Percentiles rank a stretch among this genome's conserved stretches.
Evolutionary conservation across 2,113 vertebrate genomes (phyloP).

Genomic region (Oryzias melastigma): DNA sequence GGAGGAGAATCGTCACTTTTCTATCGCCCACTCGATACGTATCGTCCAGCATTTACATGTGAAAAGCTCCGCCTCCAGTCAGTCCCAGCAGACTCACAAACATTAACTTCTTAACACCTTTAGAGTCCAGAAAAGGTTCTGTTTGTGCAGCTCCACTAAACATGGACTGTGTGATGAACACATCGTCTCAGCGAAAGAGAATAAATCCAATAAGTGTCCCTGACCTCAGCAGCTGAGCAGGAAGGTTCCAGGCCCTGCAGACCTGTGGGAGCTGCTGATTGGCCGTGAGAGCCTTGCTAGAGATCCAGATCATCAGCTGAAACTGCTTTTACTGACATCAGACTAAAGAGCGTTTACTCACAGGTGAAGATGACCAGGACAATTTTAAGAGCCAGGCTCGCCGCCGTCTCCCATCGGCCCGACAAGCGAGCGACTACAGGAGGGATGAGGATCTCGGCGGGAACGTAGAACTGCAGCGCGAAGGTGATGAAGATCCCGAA

Average conservation of each 20-base stretch:
- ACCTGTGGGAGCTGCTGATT: constrained; percentile 17
- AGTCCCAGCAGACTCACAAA: no score
- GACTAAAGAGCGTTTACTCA: constrained; percentile 81
- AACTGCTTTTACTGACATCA: neutral
- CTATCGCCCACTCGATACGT: no score
- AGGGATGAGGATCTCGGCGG: constrained; percentile 90
- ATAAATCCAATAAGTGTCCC: neutral
- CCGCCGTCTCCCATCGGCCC: constrained; percentile 68
- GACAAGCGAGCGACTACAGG: constrained; percentile 70
- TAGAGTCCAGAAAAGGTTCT: no score
- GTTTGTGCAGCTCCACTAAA: no score
- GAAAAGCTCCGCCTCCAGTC: no score
- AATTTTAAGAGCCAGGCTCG: constrained; percentile 82
- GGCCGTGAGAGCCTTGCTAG: neutral
- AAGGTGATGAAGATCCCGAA: constrained; percentile 94
- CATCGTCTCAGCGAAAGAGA: no score
- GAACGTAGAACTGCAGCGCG: constrained; percentile 94
- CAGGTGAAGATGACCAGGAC: constrained; percentile 87
- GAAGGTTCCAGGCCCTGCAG: constrained; percentile 3
- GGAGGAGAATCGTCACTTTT: no score
- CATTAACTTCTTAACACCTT: no score
- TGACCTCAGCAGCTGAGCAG: neutral
- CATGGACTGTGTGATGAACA: no score
- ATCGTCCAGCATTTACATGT: no score
- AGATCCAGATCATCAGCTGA: constrained; percentile 19